Percentiles rank a stretch among this genome's conserved stretches.
Evolutionary conservation across 2,113 vertebrate species (phyloP).

Genomic region (Leucopsar rothschildi): DNA sequence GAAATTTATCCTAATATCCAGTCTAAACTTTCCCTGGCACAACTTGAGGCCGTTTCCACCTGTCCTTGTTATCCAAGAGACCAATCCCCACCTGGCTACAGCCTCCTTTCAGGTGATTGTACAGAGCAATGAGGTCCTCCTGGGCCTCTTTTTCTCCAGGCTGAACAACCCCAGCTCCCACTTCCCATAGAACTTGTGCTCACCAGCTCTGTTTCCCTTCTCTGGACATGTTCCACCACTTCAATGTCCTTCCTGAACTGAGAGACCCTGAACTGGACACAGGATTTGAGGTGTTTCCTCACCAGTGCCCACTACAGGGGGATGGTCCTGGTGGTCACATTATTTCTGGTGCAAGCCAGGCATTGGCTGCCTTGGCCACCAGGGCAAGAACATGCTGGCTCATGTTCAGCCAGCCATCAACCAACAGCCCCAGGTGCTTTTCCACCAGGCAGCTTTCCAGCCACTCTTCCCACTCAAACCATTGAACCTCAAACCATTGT

Average conservation of each 20-base stretch:
- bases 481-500: neutral
- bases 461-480: neutral
- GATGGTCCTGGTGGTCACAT: neutral
- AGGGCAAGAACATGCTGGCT: neutral
- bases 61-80: neutral
- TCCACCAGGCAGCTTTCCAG: neutral
- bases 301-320: neutral
- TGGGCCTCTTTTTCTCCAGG: neutral
- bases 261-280: neutral
- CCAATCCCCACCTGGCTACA: neutral
- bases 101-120: neutral
- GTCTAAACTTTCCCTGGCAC: neutral
- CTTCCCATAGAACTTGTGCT: neutral
- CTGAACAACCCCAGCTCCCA: neutral
- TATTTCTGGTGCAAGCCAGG: neutral
- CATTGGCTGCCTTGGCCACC: neutral
- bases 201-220: neutral
- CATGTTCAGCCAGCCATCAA: neutral
- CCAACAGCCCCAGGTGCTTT: neutral
- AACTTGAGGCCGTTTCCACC: neutral
- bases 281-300: accelerated
- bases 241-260: neutral
- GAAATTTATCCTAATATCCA: neutral
- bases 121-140: neutral
- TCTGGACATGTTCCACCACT: neutral